A percentile compares a stretch with the other conserved stretches of the same genome.
phyloP scores from a whole-genome alignment of 2,888 invertebrate genomes.

The Caenorhabditis zanzibari region DNA sequence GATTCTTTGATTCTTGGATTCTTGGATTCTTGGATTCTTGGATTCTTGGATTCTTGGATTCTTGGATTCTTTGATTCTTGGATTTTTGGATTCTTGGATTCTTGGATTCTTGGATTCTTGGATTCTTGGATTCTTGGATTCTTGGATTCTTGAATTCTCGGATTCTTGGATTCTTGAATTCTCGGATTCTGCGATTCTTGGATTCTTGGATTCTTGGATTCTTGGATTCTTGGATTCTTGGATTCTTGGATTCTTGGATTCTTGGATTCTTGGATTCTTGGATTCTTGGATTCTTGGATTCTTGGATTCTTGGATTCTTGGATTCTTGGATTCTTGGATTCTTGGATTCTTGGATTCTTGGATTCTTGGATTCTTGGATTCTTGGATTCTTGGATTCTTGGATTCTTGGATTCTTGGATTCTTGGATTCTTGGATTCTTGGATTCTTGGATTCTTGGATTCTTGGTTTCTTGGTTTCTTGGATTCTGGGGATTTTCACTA shows the following conservation, averaged over 20 bases:
- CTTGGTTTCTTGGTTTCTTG: not conserved
- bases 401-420: not conserved
- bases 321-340: not conserved
- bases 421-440: not conserved
- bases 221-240: too few species aligned
- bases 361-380: conserved; percentile 2
- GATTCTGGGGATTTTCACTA: not conserved
- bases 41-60: not conserved
- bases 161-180: too few species aligned
- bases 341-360: not conserved
- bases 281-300: not conserved
- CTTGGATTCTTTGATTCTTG: not conserved
- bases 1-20: not conserved
- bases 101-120: too few species aligned
- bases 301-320: not conserved
- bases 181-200: too few species aligned
- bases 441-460: not conserved
- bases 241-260: too few species aligned
- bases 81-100: not conserved
- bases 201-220: too few species aligned
- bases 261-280: not conserved
- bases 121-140: too few species aligned
- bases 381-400: not conserved
- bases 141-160: too few species aligned
- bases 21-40: not conserved